phyloP scores from a whole-genome alignment of 2,113 vertebrate species.

The Pithys albifrons region DNA sequence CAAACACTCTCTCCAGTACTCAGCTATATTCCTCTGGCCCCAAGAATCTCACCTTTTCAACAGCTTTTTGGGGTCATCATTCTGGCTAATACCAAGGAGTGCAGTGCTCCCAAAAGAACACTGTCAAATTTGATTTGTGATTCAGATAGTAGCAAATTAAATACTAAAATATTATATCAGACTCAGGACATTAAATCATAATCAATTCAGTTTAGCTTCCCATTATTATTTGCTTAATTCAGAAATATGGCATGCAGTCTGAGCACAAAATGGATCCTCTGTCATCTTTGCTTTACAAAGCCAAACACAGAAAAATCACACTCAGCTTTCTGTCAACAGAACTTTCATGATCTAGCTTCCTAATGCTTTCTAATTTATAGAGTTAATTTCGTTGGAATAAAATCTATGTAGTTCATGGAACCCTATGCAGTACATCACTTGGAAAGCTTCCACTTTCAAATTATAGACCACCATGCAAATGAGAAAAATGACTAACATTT shows the following conservation, averaged over 20 bases:
- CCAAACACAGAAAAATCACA: not conserved
- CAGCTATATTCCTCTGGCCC: not conserved
- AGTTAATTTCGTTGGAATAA: not conserved
- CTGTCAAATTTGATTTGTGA: not conserved
- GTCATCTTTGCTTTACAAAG: not conserved
- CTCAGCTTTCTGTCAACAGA: not conserved
- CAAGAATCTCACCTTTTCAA: not conserved
- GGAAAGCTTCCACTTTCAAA: not conserved
- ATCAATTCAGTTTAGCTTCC: not conserved
- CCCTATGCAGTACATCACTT: not conserved
- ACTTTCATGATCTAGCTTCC: not conserved
- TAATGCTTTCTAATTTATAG: not conserved
- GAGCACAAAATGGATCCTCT: not conserved
- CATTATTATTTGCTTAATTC: conserved; percentile 28
- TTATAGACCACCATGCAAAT: not conserved
- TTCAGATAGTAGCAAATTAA: not conserved
- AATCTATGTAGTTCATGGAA: not conserved
- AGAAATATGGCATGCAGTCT: not conserved
- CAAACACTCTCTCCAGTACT: not conserved
- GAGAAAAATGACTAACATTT: not conserved
- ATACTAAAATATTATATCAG: not conserved
- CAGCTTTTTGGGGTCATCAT: not conserved
- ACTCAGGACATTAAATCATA: not conserved
- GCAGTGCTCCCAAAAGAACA: not conserved
- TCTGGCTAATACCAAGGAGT: not conserved